These are phyloP conservation scores for Neomorphus geoffroyi DNA, from an alignment of 2,797 vertebrate species.

Conservation along the genomic window DNA sequence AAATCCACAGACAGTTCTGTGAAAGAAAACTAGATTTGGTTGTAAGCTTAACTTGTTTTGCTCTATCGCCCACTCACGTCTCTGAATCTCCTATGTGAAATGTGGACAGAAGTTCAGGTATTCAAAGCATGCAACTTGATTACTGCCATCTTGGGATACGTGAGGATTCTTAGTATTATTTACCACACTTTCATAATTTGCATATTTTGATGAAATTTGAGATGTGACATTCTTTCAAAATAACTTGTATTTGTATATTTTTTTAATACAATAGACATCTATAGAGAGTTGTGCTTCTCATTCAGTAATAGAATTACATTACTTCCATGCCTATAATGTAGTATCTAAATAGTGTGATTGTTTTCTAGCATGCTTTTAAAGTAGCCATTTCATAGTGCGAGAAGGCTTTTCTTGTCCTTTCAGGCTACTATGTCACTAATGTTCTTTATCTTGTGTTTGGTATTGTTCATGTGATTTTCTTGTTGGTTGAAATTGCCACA, in stretches of 20 bases:
- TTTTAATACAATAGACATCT: neutral
- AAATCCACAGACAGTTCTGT: neutral
- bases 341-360: neutral
- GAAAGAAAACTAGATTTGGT: neutral
- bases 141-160: neutral
- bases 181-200: neutral
- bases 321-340: neutral
- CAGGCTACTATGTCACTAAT: neutral
- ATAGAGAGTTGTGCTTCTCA: neutral
- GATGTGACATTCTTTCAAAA: neutral
- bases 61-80: neutral
- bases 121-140: neutral
- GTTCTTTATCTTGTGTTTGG: neutral
- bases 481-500: neutral
- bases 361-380: neutral
- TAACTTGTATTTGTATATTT: neutral
- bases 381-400: neutral
- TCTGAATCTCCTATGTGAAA: neutral
- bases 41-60: neutral
- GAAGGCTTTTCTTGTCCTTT: neutral
- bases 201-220: neutral
- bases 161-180: neutral
- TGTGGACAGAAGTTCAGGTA: neutral
- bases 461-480: neutral
- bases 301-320: neutral